Conservation (phyloP, 2,797 vertebrate genomes). For the Cynopterus sphinx region DNA sequence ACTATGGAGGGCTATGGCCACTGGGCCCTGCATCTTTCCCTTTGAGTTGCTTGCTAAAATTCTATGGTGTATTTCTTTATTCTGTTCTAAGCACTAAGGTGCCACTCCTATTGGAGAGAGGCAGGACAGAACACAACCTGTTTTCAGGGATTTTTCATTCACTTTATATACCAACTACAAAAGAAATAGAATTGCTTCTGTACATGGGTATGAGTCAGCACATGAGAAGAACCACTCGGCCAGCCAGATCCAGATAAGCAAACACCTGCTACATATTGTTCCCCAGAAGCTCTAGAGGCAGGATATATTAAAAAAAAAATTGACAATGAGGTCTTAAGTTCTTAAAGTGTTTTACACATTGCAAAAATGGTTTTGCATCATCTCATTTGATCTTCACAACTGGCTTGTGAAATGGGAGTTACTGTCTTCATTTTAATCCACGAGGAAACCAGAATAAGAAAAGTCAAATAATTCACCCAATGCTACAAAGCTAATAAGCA, state of each 20-base stretch:
- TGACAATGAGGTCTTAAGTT: not conserved
- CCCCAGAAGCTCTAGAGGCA: slow-evolving; percentile 15
- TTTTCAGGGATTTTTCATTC: slow-evolving; percentile 51
- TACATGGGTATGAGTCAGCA: not conserved
- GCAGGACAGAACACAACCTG: not conserved
- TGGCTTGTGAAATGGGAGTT: not conserved
- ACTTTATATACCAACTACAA: slow-evolving; percentile 51
- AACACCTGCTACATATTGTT: slow-evolving; percentile 39
- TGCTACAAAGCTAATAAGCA: not conserved
- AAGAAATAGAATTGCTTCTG: slow-evolving; percentile 47
- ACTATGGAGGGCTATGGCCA: not conserved
- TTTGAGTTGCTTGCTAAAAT: not conserved
- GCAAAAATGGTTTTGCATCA: not conserved
- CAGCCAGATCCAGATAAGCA: slow-evolving; percentile 6
- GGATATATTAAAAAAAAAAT: not conserved
- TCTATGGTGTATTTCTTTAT: not conserved
- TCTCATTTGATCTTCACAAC: not conserved
- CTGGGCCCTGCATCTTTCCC: not conserved
- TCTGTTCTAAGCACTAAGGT: not conserved
- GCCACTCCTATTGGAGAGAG: not conserved
- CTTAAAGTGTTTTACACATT: not conserved
- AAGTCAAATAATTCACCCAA: not conserved
- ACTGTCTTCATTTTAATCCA: not conserved
- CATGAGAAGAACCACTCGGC: slow-evolving; percentile 30
- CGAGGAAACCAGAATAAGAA: not conserved